Conservation (phyloP, 2,888 invertebrate species). For the Athalia rosae region DNA sequence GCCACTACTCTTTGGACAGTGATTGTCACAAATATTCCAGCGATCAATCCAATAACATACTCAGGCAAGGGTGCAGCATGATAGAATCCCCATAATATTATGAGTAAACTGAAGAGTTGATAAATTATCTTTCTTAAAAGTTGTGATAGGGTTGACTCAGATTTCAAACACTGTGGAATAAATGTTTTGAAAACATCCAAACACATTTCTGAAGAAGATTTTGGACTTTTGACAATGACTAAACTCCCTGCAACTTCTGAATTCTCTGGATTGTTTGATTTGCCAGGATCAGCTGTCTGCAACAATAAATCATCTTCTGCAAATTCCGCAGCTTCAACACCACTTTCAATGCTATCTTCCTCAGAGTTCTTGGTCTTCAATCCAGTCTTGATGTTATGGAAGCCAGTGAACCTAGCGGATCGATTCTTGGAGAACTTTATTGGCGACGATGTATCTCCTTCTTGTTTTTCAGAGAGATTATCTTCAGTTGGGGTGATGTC, state of each 20-base stretch:
- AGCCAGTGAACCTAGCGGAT: conserved; percentile 71
- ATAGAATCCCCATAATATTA: conserved; percentile 58
- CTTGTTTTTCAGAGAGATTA: conserved; percentile 59
- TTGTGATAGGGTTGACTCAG: conserved; percentile 53
- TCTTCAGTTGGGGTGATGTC: conserved; percentile 66
- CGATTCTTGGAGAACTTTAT: conserved; percentile 53
- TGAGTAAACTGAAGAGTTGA: conserved; percentile 53
- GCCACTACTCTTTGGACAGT: conserved; percentile 55
- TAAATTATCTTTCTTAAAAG: conserved; percentile 60
- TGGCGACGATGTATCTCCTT: conserved; percentile 54
- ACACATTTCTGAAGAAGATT: background rate
- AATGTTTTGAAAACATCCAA: conserved; percentile 13
- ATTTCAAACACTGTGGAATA: background rate
- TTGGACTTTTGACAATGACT: background rate
- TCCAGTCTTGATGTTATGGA: conserved; percentile 70
- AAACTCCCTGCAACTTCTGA: conserved; percentile 34
- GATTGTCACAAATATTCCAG: conserved; percentile 63
- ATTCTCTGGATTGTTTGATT: conserved; percentile 29
- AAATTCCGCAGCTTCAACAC: conserved; percentile 71
- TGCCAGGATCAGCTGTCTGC: conserved; percentile 46
- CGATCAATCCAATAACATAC: conserved; percentile 63
- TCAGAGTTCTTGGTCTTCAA: conserved; percentile 67
- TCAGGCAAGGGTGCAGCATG: conserved; percentile 61
- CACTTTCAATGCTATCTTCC: conserved; percentile 69
- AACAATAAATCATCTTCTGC: conserved; percentile 62